Percentiles rank a stretch among this genome's conserved stretches.
These are phyloP conservation scores for Mallotus villosus DNA, from an alignment of 2,797 vertebrate genomes.

Conservation along the genomic window DNA sequence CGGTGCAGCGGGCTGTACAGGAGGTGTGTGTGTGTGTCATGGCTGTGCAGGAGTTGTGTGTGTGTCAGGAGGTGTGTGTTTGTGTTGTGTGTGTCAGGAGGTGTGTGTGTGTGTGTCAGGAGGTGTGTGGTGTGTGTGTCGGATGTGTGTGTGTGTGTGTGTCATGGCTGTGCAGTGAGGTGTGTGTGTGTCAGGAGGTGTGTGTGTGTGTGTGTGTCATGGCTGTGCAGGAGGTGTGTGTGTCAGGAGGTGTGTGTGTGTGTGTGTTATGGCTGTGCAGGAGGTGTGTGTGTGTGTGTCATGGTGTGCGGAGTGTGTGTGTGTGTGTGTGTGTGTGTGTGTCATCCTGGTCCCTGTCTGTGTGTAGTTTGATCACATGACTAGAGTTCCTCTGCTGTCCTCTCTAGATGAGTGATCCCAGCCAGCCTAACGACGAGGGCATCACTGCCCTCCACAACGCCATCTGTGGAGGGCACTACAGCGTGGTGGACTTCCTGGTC, in stretches of 20 bases:
- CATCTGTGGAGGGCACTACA: conserved; percentile 87
- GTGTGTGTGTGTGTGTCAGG: conserved; percentile 2
- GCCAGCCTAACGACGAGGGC: conserved; percentile 90
- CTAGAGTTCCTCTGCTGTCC: neutral
- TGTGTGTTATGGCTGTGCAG: conserved; percentile 80
- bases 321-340: conserved; percentile 3
- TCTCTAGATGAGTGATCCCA: conserved; percentile 84
- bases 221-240: conserved; percentile 82
- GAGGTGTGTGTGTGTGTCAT: conserved; percentile 75
- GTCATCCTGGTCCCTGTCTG: neutral
- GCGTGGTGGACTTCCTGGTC: conserved; percentile 87
- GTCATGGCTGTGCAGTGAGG: too few species aligned
- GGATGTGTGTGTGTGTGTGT: conserved; percentile 10
- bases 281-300: conserved; percentile 85
- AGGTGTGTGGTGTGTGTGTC: too few species aligned
- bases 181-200: conserved; percentile 75
- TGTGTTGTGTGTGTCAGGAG: conserved; percentile 1
- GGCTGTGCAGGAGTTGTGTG: conserved; percentile 13
- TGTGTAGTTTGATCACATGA: neutral
- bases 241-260: too few species aligned
- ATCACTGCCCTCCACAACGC: conserved; percentile 93
- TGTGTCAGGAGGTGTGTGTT: neutral
- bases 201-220: too few species aligned
- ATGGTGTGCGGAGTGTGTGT: too few species aligned
- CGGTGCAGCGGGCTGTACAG: conserved; percentile 83